Base-by-base conservation (phyloP, 2,797 vertebrate species). In the Tokudaia muenninki region DNA sequence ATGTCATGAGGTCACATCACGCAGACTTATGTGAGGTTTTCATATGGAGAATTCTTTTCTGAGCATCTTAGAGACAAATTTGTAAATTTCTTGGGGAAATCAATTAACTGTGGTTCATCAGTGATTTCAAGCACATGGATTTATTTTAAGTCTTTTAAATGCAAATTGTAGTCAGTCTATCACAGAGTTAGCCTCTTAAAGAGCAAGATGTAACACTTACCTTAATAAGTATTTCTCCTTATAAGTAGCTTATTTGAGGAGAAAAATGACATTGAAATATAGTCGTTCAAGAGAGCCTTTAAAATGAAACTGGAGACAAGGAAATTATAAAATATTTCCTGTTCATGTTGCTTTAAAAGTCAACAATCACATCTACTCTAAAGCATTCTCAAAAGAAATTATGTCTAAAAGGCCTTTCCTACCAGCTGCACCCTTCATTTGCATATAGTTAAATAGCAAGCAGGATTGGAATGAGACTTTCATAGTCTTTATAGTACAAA, bases 61-160 rank as follows among this genome's bases (percentile, higher is more conserved):
- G 19, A 19, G 70, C 3, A 10, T 78, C 44, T 79, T 1, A 6
- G 80, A 31, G 55, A 81, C n/a, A 91, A 1, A 88, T 91, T 92
- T 80, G 14, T 63, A 87, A 44, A 91, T 92, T 79, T 94, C 22
- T 81, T 80, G 6, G 52, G 87, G n/a, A 75, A 80, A 16, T 1
- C 78, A 90, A 86, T 63, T 3, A 19, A 22, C 26, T 57, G 21
- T 52, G 34, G 44, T 67, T 21, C 93, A 78, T 92, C 91, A 94
- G 79, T 80, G 6, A 91, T 94, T 89, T 91, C 11, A 94, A 75
- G 65, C 22, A 61, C 91, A 6, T 22, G 79, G 34, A 11, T 81
- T 81, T 88, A n/a, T 91, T 63, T 94, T 81, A 92, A 94, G 59
- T 78, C 21, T 91, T 94, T 95, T 74, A 52, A 95, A 41, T 93